Base-by-base conservation (phyloP, 53 echinoderm and acorn worm species). In the Hippasteria phrygiana region DNA sequence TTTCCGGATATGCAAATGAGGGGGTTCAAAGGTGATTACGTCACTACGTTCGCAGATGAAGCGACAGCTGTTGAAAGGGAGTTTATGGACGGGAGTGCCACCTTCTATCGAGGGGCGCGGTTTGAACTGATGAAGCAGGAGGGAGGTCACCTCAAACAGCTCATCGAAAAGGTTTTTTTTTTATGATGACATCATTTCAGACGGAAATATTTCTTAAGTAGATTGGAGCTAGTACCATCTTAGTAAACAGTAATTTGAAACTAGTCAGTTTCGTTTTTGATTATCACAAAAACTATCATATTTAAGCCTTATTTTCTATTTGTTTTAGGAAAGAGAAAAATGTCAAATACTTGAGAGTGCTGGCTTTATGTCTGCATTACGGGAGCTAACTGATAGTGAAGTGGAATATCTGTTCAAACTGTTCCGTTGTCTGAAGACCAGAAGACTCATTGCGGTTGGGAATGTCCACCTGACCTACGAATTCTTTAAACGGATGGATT, bases 391-490 rank as follows among this genome's bases (percentile, higher is more conserved):
- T 17, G 46, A 62, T 17, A 76, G 47, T 32, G 31, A 29, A 8
- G 26, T 75, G 7, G 51, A 42, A 40, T 75, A 51, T 38, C 40
- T 88, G 6, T 77, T 77, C 22, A 66, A 66, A 43, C 67, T 77
- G 11, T 69, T 88, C 20, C 77, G 39, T 55, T 77, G 88, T 28
- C 26, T 40, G 4, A 27, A 84, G 31, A 88, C 93, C 1, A 67
- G 88, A 18, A 78, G 53, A 5, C 74, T 67, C 5, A 38, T 95
- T 33, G 89, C 71, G 31, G 48, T 95, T 55, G 95, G 93, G 31
- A 95, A 95, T 59, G 71, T 91, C 13, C 95, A 95, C 70, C 78
- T 90, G 18, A 74, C 78, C 9, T 95, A 91, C 37, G 88, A 59
- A 38, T 70, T 75, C 43, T 95, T 88, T 70, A 91, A 89, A 70